Conservation (phyloP, 1,140 invertebrate genomes). For the Araneus ventricosus region DNA sequence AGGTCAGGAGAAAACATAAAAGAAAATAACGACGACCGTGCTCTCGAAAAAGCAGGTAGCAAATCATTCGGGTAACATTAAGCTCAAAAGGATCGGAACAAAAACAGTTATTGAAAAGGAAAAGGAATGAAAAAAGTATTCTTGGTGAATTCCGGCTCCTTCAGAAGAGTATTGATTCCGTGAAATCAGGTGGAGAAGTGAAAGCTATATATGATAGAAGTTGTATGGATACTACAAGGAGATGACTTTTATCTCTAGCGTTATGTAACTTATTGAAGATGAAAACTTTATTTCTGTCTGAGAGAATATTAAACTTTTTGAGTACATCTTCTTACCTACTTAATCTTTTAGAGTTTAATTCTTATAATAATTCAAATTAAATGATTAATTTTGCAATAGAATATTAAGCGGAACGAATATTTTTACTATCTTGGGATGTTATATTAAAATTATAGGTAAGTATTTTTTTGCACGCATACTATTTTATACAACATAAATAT, state of each 20-base stretch:
- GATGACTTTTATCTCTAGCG: background rate
- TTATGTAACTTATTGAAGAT: background rate
- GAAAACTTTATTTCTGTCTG: background rate
- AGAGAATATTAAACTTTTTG: background rate
- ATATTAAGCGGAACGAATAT: too few species aligned
- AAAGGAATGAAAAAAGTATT: slow-evolving; percentile 25
- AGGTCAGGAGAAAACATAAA: slow-evolving; percentile 50
- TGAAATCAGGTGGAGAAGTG: background rate
- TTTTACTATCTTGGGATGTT: too few species aligned
- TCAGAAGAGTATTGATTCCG: background rate
- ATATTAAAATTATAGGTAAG: too few species aligned
- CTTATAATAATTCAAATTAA: too few species aligned
- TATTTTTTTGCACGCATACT: too few species aligned
- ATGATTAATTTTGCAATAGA: too few species aligned
- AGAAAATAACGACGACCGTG: slow-evolving; percentile 19
- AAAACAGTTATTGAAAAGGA: slow-evolving; percentile 65
- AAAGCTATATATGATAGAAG: background rate
- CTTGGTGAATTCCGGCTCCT: background rate
- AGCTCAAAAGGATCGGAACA: slow-evolving; percentile 64
- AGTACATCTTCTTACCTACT: too few species aligned
- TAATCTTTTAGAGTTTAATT: too few species aligned
- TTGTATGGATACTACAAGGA: background rate
- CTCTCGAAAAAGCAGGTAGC: slow-evolving; percentile 11
- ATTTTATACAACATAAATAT: too few species aligned
- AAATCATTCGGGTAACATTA: slow-evolving; percentile 62